These are phyloP conservation scores for Drosophila leontia DNA, from an alignment of 1,140 invertebrate species.

Conservation along the genomic window DNA sequence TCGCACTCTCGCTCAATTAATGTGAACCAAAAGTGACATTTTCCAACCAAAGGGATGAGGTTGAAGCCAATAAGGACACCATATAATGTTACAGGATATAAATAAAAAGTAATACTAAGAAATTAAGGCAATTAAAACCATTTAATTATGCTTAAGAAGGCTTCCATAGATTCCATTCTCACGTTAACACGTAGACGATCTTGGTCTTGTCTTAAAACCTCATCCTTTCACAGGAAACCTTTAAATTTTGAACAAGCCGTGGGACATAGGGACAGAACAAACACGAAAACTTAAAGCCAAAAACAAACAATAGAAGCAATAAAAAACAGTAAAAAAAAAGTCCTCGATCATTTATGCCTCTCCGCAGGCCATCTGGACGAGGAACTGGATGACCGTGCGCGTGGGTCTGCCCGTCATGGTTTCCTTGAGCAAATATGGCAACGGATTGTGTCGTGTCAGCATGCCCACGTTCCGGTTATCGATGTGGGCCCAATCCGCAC, in stretches of 20 bases:
- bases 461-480: conserved; percentile 90
- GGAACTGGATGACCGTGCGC: conserved; percentile 87
- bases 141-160: conserved; percentile 22
- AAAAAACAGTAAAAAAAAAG: conserved; percentile 1
- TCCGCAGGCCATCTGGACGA: conserved; percentile 86
- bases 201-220: neutral
- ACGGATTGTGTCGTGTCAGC: conserved; percentile 86
- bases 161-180: neutral
- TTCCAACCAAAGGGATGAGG: conserved; percentile 16
- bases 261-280: neutral
- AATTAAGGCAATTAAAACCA: neutral
- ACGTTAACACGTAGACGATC: neutral
- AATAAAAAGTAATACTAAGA: neutral
- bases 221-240: neutral
- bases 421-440: conserved; percentile 87
- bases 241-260: conserved; percentile 24
- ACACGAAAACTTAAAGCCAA: neutral
- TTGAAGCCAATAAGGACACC: neutral
- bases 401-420: conserved; percentile 88
- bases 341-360: conserved; percentile 46
- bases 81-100: neutral
- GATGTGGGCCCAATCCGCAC: conserved; percentile 88
- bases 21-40: conserved; percentile 64
- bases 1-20: conserved; percentile 73
- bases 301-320: neutral